Base-by-base conservation (phyloP, 2,888 invertebrate species). In the Cyrtodaria siliqua region DNA sequence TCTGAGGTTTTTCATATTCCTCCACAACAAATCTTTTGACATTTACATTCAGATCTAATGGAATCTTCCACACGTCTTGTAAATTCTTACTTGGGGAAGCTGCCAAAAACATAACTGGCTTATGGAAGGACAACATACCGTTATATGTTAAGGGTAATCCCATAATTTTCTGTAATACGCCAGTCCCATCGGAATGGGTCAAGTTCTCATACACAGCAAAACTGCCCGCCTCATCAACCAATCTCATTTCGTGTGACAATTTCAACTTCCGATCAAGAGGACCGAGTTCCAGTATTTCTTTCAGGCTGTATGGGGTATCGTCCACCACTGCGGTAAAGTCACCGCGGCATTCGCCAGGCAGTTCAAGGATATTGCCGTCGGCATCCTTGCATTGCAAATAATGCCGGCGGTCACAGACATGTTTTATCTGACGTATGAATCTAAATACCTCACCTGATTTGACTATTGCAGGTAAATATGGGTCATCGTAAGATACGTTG, bases 401-500 rank as follows among this genome's bases (percentile, higher is more conserved):
- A 8, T 82, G 42, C 62, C 74, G 53, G 20, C 79, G 77, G 49
- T 86, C 84, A 52, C 38, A 75, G 6, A 69, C 24, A 29, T 77
- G 79, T 52, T 61, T 79, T 27, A 84, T 69, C 61, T 84, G 78
- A 20, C 84, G 76, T 14, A 84, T 77, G 70, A 87, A 89, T 55
- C 83, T 56, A 56, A 89, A 89, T 16, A 68, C 76, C 63, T 88
- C 87, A 18, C 87, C 89, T 33, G 81, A 73, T 59, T 82, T 86
- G 42, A 88, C 87, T 66, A 86, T 82, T 6, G 85, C 85, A 14
- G 87, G 89, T n/a, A 89, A 72, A 80, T 88, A 87, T 26, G 87
- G 89, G 66, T 88, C 87, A 55, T 87, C 87, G 55, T 86, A 86
- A 52, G 79, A 81, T 23, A 83, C 61, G 42, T 86, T 88, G 1